phyloP scores from a whole-genome alignment of 2,888 invertebrate species.

The Sipha maydis region DNA sequence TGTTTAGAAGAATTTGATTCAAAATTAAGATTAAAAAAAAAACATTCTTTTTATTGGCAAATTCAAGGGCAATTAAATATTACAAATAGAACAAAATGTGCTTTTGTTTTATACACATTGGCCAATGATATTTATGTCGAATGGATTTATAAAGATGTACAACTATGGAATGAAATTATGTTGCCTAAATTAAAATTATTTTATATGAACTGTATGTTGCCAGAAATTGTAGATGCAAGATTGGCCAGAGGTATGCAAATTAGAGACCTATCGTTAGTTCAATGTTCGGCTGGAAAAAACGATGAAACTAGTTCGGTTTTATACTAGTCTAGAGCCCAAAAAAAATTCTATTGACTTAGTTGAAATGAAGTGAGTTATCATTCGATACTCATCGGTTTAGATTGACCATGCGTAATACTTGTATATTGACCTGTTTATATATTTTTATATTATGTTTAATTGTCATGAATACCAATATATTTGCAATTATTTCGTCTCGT shows the following conservation, averaged over 20 bases:
- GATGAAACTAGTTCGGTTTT: too few relatives aligned
- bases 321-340: too few relatives aligned
- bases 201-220: too few relatives aligned
- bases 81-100: neutral
- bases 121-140: neutral
- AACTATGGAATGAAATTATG: neutral
- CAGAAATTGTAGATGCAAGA: too few relatives aligned
- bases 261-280: too few relatives aligned
- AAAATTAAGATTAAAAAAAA: too few relatives aligned
- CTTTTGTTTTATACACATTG: neutral
- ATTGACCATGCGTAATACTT: conserved; percentile 39
- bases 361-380: neutral
- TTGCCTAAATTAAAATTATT: too few relatives aligned
- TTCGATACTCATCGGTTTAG: conserved; percentile 18
- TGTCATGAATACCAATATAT: neutral
- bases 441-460: conserved; percentile 8
- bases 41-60: neutral
- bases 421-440: conserved; percentile 28
- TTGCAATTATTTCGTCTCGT: conserved; percentile 31
- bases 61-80: neutral
- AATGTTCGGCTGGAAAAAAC: too few relatives aligned
- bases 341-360: neutral
- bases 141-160: neutral
- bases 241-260: too few relatives aligned
- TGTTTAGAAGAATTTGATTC: neutral